phyloP scores from a whole-genome alignment of 92 coral and sea anemone species.

The Porites divaricata region DNA sequence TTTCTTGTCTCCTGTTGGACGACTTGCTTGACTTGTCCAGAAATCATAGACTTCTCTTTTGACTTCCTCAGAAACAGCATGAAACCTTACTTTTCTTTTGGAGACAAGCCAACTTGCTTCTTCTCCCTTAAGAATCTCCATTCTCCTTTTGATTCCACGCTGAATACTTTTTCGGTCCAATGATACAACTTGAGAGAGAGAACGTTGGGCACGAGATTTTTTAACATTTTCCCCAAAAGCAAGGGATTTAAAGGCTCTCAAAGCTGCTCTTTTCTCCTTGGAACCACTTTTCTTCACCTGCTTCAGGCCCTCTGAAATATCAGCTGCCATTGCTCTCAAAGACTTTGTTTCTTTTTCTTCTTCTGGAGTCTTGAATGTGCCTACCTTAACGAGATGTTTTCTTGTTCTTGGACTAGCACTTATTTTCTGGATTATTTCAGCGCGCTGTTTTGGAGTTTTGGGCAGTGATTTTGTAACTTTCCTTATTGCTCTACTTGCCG shows the following conservation, averaged over 20 bases:
- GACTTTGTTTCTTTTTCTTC: slow-evolving; percentile 54
- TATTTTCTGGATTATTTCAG: slow-evolving; percentile 10
- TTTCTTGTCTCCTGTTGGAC: slow-evolving; percentile 52
- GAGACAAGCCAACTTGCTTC: slow-evolving; percentile 34
- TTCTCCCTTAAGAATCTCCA: slow-evolving; percentile 19
- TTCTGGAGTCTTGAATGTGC: slow-evolving; percentile 34
- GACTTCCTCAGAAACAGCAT: slow-evolving; percentile 50
- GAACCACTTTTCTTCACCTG: slow-evolving; percentile 57
- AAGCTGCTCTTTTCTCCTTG: slow-evolving; percentile 55
- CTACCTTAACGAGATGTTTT: slow-evolving; percentile 8
- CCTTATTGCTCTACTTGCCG: background rate
- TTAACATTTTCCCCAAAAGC: slow-evolving; percentile 42
- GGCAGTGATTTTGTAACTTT: slow-evolving; percentile 10
- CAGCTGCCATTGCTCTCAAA: slow-evolving; percentile 64
- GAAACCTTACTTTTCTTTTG: slow-evolving; percentile 29
- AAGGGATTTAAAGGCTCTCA: background rate
- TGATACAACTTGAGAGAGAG: slow-evolving; percentile 21
- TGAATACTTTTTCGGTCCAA: slow-evolving; percentile 17
- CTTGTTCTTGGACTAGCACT: slow-evolving; percentile 31
- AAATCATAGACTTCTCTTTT: slow-evolving; percentile 34
- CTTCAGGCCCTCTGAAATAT: slow-evolving; percentile 54
- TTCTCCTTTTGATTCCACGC: slow-evolving; percentile 13
- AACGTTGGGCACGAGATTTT: slow-evolving; percentile 32
- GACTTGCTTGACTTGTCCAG: slow-evolving; percentile 50
- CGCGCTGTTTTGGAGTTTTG: background rate